Percentiles rank a stretch among this genome's conserved stretches.
These are phyloP conservation scores for Etheostoma nigrum DNA, from an alignment of 2,797 vertebrate genomes.

Conservation along the genomic window DNA sequence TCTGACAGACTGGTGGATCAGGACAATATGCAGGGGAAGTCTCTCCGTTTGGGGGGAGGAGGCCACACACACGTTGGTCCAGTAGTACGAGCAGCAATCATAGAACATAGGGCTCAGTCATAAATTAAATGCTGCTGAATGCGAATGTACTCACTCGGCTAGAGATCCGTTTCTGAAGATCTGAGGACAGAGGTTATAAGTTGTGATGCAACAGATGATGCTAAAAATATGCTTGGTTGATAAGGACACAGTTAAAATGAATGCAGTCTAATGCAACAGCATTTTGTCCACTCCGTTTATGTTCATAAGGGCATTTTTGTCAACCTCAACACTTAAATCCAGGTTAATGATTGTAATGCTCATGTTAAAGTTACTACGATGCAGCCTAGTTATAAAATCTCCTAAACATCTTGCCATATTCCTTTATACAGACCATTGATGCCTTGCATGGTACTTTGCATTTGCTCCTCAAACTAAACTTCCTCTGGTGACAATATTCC, in stretches of 20 bases:
- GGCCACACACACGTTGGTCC: not conserved
- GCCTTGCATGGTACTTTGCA: not conserved
- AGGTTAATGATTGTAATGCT: not conserved
- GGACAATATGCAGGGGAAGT: constrained; percentile 62
- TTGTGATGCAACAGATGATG: not conserved
- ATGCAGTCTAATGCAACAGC: no score
- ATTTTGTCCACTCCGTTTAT: not conserved
- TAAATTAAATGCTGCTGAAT: constrained; percentile 1
- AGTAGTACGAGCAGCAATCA: not conserved
- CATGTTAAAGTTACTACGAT: not conserved
- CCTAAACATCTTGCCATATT: not conserved
- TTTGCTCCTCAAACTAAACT: not conserved
- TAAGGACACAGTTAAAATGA: not conserved
- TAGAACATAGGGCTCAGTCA: not conserved
- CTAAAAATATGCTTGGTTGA: not conserved
- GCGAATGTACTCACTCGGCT: not conserved
- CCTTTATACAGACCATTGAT: not conserved
- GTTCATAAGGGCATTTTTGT: not conserved
- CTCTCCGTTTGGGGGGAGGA: no score
- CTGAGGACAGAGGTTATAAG: not conserved
- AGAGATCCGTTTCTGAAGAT: not conserved
- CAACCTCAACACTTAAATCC: not conserved
- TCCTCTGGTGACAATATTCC: constrained; percentile 6
- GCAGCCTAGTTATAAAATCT: not conserved
- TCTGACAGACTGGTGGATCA: constrained; percentile 49